Conservation (phyloP, 2,797 vertebrate species). For the Poeciliopsis gracilis region DNA sequence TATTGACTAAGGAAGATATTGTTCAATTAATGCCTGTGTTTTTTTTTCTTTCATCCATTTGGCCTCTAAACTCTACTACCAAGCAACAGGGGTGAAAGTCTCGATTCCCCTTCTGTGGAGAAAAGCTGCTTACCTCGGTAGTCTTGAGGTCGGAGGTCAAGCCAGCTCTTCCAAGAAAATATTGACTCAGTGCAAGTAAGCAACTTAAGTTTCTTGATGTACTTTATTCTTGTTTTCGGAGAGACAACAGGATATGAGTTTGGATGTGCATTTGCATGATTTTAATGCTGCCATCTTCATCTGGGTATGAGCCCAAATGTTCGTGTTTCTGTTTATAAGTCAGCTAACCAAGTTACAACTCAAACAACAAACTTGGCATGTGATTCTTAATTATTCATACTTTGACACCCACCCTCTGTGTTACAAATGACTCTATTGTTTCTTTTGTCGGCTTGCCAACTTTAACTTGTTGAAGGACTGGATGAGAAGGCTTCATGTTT, state of each 20-base stretch:
- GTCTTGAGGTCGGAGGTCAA: conserved; percentile 55
- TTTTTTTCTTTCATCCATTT: conserved; percentile 44
- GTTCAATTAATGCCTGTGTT: conserved; percentile 39
- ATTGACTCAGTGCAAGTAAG: conserved; percentile 44
- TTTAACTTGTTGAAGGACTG: background rate
- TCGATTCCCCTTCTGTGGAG: conserved; percentile 59
- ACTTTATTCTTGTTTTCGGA: conserved; percentile 7
- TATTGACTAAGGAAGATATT: conserved; percentile 12
- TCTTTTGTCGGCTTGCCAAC: conserved; percentile 4
- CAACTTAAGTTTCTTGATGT: conserved; percentile 9
- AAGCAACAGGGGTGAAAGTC: conserved; percentile 66
- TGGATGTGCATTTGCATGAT: background rate
- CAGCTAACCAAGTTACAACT: conserved; percentile 64
- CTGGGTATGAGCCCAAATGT: conserved; percentile 17
- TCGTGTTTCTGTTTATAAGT: conserved; percentile 32
- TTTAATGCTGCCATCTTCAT: background rate
- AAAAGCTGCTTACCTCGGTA: conserved; percentile 56
- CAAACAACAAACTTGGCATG: conserved; percentile 23
- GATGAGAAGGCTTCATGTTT: conserved; percentile 48
- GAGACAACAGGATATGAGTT: background rate
- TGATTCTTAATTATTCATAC: conserved; percentile 71
- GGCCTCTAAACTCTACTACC: conserved; percentile 55
- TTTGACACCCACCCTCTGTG: conserved; percentile 44
- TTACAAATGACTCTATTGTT: conserved; percentile 47
- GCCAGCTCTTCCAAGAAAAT: conserved; percentile 47